Conservation (phyloP, 2,797 vertebrate species). For the Aplochiton taeniatus region DNA sequence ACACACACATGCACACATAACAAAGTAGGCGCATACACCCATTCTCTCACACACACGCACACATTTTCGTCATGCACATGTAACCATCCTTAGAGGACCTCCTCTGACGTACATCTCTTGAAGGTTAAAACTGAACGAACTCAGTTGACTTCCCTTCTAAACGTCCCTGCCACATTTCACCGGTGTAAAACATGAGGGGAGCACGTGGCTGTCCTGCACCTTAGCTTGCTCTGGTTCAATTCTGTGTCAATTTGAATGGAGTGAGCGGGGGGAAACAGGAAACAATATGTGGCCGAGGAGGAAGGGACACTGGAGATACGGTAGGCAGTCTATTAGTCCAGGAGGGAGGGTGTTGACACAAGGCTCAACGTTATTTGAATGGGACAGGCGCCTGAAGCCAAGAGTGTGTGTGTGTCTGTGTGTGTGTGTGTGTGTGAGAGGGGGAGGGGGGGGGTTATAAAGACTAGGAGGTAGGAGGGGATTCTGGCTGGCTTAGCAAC, state of each 20-base stretch:
- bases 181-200: conserved; percentile 13
- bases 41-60: not conserved
- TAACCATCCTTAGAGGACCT: no score
- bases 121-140: no score
- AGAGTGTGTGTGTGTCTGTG: not conserved
- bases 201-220: conserved; percentile 22
- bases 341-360: conserved; percentile 38
- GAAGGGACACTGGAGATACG: conserved; percentile 31
- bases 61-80: not conserved
- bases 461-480: conserved; percentile 1
- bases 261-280: conserved; percentile 48
- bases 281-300: conserved; percentile 48
- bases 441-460: conserved; percentile 1
- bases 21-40: no score
- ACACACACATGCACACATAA: conserved; percentile 18
- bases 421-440: no score
- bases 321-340: not conserved
- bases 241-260: conserved; percentile 43
- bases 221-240: conserved; percentile 1
- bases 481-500: not conserved
- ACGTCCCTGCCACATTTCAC: no score
- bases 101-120: no score
- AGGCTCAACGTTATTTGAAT: conserved; percentile 42
- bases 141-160: no score
- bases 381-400: not conserved